Evolutionary conservation across 2,888 invertebrate genomes (phyloP), one percentile per base, ranked within the genome.

Genomic region (Diadegma fenestrale): DNA sequence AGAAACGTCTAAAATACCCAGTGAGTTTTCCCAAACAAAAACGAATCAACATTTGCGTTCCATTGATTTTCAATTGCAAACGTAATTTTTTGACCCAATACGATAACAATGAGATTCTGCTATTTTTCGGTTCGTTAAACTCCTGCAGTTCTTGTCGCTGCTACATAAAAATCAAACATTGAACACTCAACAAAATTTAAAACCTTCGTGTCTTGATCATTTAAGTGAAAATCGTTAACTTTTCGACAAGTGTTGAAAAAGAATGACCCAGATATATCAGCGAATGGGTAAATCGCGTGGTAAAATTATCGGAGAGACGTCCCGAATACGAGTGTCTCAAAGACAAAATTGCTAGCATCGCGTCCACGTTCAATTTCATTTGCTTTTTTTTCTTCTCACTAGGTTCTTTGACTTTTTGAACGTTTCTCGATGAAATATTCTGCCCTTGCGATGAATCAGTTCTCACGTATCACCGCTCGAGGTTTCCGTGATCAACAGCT

Each of bases 401-500:
- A 6, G 17, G 19, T 66, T 71, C 33, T 45, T 58, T 69, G 63
- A 82, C 75, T 81, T 80, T n/a, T 33, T 48, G 51, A 61, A n/a
- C 37, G 72, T 22, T 69, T 54, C 76, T 22, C 63, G 45, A 48
- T 12, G 51, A 41, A 19, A 33, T 37, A 54, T 14, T 54, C 30
- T 48, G 58, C 66, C 54, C 54, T 19, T 7, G 63, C 79, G 69
- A 85, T 83, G 81, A 85, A 85, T 87, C 86, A 78, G 78, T 82
- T 80, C 73, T 58, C 84, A 54, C 77, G 84, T 87, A 80, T 84
- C 73, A 80, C 84, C 78, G 78, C 76, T 76, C 75, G 78, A 43
- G 78, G 58, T 79, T 68, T 73, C 82, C 81, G 81, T 82, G 71
- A 85, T 78, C 82, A 85, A 68, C 81, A 79, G 81, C 71, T 79